These are phyloP conservation scores for Pherbina coryleti DNA, from an alignment of 2,888 invertebrate genomes.

Conservation along the genomic window DNA sequence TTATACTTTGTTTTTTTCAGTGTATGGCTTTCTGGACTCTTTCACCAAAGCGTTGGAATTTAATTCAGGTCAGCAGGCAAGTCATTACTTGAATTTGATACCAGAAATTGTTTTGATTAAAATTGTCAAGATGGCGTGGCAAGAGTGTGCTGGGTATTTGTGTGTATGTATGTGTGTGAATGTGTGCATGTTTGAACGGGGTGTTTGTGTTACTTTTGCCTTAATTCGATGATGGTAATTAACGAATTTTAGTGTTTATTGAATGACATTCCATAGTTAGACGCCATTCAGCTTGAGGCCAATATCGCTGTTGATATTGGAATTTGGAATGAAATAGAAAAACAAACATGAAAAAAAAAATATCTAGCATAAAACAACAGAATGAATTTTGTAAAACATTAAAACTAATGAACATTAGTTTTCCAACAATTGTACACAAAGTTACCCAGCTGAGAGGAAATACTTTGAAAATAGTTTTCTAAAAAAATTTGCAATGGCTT, in stretches of 20 bases:
- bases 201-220: background rate
- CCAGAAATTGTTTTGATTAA: slow-evolving; percentile 34
- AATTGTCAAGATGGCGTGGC: slow-evolving; percentile 26
- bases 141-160: background rate
- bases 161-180: background rate
- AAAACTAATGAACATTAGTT: no score
- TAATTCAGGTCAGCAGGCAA: slow-evolving; percentile 29
- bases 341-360: background rate
- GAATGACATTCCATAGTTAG: slow-evolving; percentile 37
- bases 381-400: no score
- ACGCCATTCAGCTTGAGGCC: background rate
- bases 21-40: background rate
- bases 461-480: no score
- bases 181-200: background rate
- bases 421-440: no score
- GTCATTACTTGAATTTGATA: slow-evolving; percentile 8
- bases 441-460: no score
- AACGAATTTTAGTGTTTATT: slow-evolving; percentile 38
- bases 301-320: background rate
- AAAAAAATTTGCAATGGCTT: no score
- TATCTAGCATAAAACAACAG: no score
- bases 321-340: background rate
- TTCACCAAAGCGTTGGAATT: background rate
- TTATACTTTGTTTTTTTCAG: background rate
- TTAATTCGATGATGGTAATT: slow-evolving; percentile 33